Evolutionary conservation across 2,888 invertebrate species (phyloP), one percentile per base, ranked within the genome.

Genomic region (Oeneis ivallda): DNA sequence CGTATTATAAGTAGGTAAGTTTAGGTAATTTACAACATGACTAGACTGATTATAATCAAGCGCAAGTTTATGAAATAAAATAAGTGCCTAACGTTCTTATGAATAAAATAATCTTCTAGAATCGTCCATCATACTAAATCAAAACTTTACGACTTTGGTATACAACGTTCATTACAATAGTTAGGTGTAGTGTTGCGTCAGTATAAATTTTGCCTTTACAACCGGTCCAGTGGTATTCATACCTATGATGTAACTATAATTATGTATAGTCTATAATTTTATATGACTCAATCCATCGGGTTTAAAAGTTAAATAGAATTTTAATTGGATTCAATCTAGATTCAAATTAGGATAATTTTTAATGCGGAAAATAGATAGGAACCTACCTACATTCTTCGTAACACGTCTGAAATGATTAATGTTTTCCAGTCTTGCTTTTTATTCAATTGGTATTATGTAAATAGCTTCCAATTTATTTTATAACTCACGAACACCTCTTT

Each of bases 281-380:
- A 63, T 61, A 61, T 64, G 64, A 61, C 67, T 67, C 67, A 67
- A 67, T 64, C 56, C 39, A 65, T 61, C 56, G 54, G 54, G 41
- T 66, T 43, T 41, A 56, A 37, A 39, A 41, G 53, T 56, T 26
- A 34, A 49, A 52, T 34, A 39, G n/a, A 54, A 34, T 61, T 56
- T 32, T 66, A 62, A 62, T 66, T 62, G 45, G 43, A 52, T 66
- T 52, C 57, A 62, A 57, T 62, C 50, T 65, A 65, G 57, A 61
- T 61, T 64, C 49, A 32, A 58, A 58, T 58, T 41, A 58, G 64
- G 64, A 64, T 64, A 64, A 57, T 57, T 57, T 56, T 64, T 49
- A 57, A 50, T 52, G 60, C 60, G 60, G 60, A 60, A 60, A 39
- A 60, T 59, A 37, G n/a, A n/a, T n/a, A n/a, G n/a, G n/a, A n/a